phyloP scores from a whole-genome alignment of 2,113 vertebrate genomes.

The Rhynchopsitta pachyrhyncha region DNA sequence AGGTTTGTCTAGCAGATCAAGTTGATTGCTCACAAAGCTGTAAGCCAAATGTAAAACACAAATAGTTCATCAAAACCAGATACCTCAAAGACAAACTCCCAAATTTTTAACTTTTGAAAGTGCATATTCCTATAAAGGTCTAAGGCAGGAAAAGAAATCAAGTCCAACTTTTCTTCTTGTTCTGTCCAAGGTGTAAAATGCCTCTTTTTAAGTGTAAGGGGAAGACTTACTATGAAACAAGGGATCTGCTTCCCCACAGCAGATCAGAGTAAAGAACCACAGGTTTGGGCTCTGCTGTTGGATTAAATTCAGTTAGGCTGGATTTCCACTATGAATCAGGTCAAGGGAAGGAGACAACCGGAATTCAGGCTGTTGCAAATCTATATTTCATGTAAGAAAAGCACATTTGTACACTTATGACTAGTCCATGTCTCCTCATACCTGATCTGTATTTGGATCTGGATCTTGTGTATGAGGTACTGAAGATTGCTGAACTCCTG shows the following conservation, averaged over 20 bases:
- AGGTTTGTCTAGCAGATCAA: background rate
- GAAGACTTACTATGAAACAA: background rate
- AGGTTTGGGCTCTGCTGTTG: background rate
- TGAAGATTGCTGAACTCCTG: background rate
- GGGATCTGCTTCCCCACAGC: background rate
- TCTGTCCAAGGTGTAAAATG: rapidly evolving
- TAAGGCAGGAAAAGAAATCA: background rate
- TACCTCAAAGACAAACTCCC: background rate
- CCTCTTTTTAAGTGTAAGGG: background rate
- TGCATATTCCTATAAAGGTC: background rate
- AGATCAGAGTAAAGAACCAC: background rate
- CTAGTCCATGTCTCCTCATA: background rate
- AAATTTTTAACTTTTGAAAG: background rate
- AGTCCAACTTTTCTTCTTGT: background rate
- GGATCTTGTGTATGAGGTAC: background rate
- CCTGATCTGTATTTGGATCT: background rate
- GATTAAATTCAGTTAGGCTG: background rate
- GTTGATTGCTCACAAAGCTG: background rate
- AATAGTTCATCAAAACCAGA: background rate
- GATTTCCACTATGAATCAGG: background rate
- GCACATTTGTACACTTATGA: background rate
- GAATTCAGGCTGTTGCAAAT: background rate
- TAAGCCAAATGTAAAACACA: background rate
- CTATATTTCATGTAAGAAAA: background rate
- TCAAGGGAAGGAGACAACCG: background rate